phyloP scores from a whole-genome alignment of 35 echinoderm and acorn worm species.

The Eucidaris tribuloides region DNA sequence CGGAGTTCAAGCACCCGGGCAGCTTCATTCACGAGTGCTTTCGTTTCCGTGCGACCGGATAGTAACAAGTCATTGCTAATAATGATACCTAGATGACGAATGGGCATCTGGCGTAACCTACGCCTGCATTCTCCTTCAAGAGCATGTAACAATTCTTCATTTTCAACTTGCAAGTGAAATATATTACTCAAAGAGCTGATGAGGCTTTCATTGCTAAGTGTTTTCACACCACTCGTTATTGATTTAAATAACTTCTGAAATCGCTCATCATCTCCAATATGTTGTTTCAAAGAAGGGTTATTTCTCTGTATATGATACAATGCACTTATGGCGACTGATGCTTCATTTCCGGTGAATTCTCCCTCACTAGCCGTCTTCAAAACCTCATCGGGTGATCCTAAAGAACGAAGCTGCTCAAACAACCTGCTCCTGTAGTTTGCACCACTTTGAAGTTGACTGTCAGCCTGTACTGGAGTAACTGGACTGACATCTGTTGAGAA shows the following conservation, averaged over 20 bases:
- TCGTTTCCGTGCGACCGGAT: neutral
- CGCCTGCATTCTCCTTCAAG: slow-evolving; percentile 16
- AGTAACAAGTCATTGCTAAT: slow-evolving; percentile 13
- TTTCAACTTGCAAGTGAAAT: neutral
- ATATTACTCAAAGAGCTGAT: neutral
- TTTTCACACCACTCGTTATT: neutral
- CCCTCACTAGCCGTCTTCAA: neutral
- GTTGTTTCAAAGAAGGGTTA: neutral
- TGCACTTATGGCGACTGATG: neutral
- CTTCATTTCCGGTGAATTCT: slow-evolving; percentile 14
- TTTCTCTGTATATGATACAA: neutral
- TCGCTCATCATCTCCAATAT: neutral
- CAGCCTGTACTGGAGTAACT: neutral
- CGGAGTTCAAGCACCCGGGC: slow-evolving; percentile 39
- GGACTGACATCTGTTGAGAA: neutral
- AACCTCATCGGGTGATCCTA: neutral
- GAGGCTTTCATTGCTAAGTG: slow-evolving; percentile 16
- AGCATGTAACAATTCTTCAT: slow-evolving; percentile 10
- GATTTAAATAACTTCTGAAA: neutral
- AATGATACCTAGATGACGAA: neutral
- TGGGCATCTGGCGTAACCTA: neutral
- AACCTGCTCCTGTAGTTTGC: neutral
- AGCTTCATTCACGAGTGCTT: slow-evolving; percentile 35
- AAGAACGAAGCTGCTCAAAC: neutral
- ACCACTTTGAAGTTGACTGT: neutral